These are phyloP conservation scores for Hipparchia sbordonii DNA, from an alignment of 2,888 invertebrate species.

Conservation along the genomic window DNA sequence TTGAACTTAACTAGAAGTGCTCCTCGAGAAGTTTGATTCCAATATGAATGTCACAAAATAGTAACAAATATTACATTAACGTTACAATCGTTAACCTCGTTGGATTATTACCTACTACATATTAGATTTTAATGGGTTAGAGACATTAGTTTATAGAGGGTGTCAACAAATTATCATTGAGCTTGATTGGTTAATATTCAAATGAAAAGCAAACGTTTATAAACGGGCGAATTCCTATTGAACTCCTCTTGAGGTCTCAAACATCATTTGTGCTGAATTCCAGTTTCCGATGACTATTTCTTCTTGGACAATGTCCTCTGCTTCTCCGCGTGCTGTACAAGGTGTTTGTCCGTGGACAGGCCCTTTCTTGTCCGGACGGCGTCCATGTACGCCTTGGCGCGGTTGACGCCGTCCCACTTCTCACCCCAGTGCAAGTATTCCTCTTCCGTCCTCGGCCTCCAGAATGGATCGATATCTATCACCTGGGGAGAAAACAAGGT, in stretches of 20 bases:
- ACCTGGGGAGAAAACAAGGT: conserved; percentile 79
- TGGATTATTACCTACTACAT: too few relatives aligned
- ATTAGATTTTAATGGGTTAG: too few relatives aligned
- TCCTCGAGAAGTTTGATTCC: too few relatives aligned
- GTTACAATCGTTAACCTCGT: too few relatives aligned
- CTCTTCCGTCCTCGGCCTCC: conserved; percentile 97
- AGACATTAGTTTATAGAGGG: too few relatives aligned
- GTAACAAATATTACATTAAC: too few relatives aligned
- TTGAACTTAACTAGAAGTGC: background rate
- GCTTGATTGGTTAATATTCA: background rate
- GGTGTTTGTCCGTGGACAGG: conserved; percentile 94
- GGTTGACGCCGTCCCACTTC: conserved; percentile 95
- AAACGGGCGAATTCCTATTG: too few relatives aligned
- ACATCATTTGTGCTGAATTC: background rate
- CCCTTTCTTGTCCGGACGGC: conserved; percentile 95
- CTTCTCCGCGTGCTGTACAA: conserved; percentile 98
- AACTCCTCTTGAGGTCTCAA: too few relatives aligned
- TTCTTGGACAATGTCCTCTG: conserved; percentile 98
- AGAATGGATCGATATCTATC: conserved; percentile 97
- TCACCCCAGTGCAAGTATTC: conserved; percentile 96
- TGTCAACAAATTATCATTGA: too few relatives aligned
- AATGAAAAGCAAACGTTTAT: too few relatives aligned
- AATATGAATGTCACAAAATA: background rate
- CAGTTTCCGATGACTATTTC: conserved; percentile 79
- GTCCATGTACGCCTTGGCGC: conserved; percentile 95